Conservation (phyloP, 2,888 invertebrate genomes). For the Melitaea athalia region DNA sequence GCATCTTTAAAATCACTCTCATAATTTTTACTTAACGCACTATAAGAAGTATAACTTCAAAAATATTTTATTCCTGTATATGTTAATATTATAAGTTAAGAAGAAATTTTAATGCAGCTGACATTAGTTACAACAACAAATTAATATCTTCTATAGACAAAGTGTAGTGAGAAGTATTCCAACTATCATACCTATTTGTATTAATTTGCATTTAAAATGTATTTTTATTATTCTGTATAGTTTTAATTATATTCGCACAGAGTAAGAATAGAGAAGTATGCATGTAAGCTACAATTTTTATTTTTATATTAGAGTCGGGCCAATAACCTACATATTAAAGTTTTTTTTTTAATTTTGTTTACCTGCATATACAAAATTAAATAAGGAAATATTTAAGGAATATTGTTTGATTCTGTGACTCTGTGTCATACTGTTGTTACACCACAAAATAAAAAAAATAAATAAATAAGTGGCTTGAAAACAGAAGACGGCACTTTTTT, state of each 20-base stretch:
- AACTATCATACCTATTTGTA: neutral
- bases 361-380: too few species aligned
- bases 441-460: too few species aligned
- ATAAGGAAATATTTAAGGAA: too few species aligned
- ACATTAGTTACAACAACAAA: neutral
- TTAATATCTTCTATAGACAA: neutral
- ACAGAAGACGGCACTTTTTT: too few species aligned
- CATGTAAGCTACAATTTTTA: neutral
- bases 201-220: constrained; percentile 1
- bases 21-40: too few species aligned
- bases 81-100: neutral
- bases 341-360: too few species aligned
- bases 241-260: neutral
- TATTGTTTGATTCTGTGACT: too few species aligned
- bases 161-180: neutral
- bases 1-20: too few species aligned
- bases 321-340: neutral
- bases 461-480: too few species aligned
- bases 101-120: neutral
- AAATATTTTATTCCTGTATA: neutral
- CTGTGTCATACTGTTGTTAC: too few species aligned
- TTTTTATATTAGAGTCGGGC: neutral
- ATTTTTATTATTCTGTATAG: neutral
- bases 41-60: too few species aligned
- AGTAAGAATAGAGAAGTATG: neutral